Conservation (phyloP, 2,113 vertebrate genomes). For the Spea multiplicata region DNA sequence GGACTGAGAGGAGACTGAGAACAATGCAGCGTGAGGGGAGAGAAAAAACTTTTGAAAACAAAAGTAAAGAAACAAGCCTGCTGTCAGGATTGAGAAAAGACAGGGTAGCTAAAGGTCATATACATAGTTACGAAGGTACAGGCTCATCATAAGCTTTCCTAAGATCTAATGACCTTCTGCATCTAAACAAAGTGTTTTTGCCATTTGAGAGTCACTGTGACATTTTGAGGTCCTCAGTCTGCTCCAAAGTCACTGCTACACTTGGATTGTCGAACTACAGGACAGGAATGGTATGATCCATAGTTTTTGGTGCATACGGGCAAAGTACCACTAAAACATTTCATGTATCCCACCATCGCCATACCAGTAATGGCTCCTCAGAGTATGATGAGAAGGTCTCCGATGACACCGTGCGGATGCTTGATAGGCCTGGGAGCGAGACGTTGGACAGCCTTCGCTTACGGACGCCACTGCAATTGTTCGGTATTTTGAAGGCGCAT, state of each 20-base stretch:
- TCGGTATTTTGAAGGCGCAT: constrained; percentile 97
- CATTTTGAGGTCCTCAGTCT: too few relatives aligned
- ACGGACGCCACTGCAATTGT: constrained; percentile 91
- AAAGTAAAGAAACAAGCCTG: too few relatives aligned
- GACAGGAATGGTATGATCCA: too few relatives aligned
- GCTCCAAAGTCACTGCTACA: too few relatives aligned
- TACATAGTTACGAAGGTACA: too few relatives aligned
- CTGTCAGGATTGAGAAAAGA: constrained; percentile 18
- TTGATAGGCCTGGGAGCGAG: constrained; percentile 81
- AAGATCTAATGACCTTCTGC: too few relatives aligned
- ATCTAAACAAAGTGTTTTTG: too few relatives aligned
- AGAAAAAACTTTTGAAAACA: constrained; percentile 29
- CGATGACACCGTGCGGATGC: constrained; percentile 75
- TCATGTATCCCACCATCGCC: not conserved
- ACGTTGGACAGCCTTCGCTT: constrained; percentile 88
- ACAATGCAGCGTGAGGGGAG: constrained; percentile 38
- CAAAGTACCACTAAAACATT: not conserved
- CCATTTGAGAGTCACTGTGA: too few relatives aligned
- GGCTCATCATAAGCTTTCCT: too few relatives aligned
- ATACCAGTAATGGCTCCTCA: constrained; percentile 87
- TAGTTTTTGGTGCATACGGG: not conserved
- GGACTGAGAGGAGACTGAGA: constrained; percentile 83
- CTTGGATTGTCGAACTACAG: too few relatives aligned
- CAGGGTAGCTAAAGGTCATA: not conserved
- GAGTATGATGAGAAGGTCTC: constrained; percentile 69